phyloP scores from a whole-genome alignment of 1,140 invertebrate species.

The Orussus abietinus region DNA sequence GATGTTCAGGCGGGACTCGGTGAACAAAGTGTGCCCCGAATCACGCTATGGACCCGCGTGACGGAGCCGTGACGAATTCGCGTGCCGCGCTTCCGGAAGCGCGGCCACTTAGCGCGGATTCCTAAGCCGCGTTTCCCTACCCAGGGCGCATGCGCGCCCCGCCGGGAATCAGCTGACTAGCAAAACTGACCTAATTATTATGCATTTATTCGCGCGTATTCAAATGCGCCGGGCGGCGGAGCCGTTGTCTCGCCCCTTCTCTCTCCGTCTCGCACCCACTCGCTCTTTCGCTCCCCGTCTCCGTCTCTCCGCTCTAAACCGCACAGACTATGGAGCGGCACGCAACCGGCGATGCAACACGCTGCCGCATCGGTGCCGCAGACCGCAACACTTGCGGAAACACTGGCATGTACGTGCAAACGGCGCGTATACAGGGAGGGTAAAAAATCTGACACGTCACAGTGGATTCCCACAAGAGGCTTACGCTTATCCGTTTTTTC shows the following conservation, averaged over 20 bases:
- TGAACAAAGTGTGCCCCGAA: too few relatives aligned
- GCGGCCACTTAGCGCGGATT: conserved; percentile 30
- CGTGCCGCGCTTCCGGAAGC: conserved; percentile 29
- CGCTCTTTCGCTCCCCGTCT: conserved; percentile 16
- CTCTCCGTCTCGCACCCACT: conserved; percentile 12
- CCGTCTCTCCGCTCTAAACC: background rate
- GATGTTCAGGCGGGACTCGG: too few relatives aligned
- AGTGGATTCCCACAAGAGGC: too few relatives aligned
- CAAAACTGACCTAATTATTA: conserved; percentile 57
- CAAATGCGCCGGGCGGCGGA: conserved; percentile 47
- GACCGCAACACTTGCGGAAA: too few relatives aligned
- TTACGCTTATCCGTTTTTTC: too few relatives aligned
- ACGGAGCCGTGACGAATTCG: conserved; percentile 30
- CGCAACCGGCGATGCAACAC: too few relatives aligned
- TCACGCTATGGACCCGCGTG: too few relatives aligned
- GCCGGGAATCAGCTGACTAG: conserved; percentile 51
- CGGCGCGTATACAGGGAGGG: too few relatives aligned
- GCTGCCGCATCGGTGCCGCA: too few relatives aligned
- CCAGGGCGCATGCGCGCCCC: background rate
- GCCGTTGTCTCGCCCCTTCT: conserved; percentile 30
- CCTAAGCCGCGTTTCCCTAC: conserved; percentile 1
- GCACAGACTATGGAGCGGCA: too few relatives aligned
- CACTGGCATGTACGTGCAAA: too few relatives aligned
- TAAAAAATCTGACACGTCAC: too few relatives aligned
- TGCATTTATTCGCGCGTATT: conserved; percentile 55